A percentile compares a stretch with the other conserved stretches of the same genome.
phyloP scores from a whole-genome alignment of 2,888 invertebrate genomes.

The Drosophila colorata region DNA sequence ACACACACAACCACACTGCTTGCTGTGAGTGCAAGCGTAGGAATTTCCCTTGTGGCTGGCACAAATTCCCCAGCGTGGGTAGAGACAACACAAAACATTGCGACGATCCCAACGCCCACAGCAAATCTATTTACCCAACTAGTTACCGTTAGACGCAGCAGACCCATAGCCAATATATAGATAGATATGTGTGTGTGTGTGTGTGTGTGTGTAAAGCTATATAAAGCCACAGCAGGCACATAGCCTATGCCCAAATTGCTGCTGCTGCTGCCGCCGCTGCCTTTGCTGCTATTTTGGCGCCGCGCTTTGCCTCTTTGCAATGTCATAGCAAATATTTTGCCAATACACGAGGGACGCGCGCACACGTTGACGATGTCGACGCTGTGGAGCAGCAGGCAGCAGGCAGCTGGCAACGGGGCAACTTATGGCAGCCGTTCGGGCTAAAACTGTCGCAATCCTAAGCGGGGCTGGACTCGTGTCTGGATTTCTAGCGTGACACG shows the following conservation, averaged over 20 bases:
- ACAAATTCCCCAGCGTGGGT: background rate
- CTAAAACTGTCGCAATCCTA: constrained; percentile 64
- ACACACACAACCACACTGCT: background rate
- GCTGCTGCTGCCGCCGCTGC: constrained; percentile 25
- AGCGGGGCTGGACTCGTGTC: constrained; percentile 44
- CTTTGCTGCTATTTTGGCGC: constrained; percentile 71
- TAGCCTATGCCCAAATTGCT: constrained; percentile 66
- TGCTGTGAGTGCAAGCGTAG: constrained; percentile 14
- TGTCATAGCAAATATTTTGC: constrained; percentile 80
- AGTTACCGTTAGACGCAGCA: constrained; percentile 69
- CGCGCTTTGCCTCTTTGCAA: constrained; percentile 62
- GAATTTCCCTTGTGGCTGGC: constrained; percentile 7
- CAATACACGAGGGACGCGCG: constrained; percentile 73
- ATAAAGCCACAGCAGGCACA: constrained; percentile 48
- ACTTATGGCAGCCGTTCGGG: constrained; percentile 54
- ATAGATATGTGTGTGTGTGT: constrained; percentile 13
- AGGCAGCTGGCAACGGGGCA: constrained; percentile 23
- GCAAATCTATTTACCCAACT: constrained; percentile 77
- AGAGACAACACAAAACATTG: constrained; percentile 28
- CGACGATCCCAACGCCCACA: constrained; percentile 62
- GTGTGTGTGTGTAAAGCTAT: constrained; percentile 6
- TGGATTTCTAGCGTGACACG: background rate
- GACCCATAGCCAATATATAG: constrained; percentile 58
- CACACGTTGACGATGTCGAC: constrained; percentile 65
- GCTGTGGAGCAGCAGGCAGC: constrained; percentile 11